Percentiles rank a stretch among this genome's conserved stretches.
Conservation (phyloP, 2,113 vertebrate species). For the Spizaetus ornatus region DNA sequence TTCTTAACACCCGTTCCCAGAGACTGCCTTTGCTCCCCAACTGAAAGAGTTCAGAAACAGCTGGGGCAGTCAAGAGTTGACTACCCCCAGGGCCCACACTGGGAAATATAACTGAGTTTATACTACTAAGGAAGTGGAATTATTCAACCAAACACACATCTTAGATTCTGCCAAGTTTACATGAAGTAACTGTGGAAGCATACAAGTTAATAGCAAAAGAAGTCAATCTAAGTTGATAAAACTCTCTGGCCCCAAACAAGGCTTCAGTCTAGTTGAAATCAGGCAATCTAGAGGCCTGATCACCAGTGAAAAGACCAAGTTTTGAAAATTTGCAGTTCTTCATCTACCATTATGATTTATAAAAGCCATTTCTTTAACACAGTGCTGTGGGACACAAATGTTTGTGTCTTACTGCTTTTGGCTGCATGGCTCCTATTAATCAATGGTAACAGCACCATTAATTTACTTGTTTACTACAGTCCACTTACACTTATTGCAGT, state of each 20-base stretch:
- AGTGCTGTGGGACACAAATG: neutral
- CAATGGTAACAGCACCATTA: neutral
- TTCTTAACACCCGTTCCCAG: neutral
- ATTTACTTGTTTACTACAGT: neutral
- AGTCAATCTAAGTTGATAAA: neutral
- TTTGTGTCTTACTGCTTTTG: neutral
- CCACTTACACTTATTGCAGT: conserved; percentile 8
- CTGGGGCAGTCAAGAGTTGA: neutral
- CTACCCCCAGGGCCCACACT: neutral
- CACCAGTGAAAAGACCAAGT: neutral
- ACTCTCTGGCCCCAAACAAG: neutral
- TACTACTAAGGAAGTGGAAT: neutral
- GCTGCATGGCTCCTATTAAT: neutral
- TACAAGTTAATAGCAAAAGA: neutral
- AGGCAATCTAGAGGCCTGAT: neutral
- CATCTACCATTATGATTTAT: neutral
- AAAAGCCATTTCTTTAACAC: neutral
- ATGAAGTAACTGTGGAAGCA: neutral
- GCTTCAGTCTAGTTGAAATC: neutral
- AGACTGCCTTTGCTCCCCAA: neutral
- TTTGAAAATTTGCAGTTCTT: neutral
- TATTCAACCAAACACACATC: neutral
- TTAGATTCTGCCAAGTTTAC: neutral
- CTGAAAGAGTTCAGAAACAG: neutral
- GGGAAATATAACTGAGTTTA: neutral